Evolutionary conservation across 2,888 invertebrate genomes (phyloP), one percentile per base, ranked within the genome.

Genomic region (Phaedon cochleariae): DNA sequence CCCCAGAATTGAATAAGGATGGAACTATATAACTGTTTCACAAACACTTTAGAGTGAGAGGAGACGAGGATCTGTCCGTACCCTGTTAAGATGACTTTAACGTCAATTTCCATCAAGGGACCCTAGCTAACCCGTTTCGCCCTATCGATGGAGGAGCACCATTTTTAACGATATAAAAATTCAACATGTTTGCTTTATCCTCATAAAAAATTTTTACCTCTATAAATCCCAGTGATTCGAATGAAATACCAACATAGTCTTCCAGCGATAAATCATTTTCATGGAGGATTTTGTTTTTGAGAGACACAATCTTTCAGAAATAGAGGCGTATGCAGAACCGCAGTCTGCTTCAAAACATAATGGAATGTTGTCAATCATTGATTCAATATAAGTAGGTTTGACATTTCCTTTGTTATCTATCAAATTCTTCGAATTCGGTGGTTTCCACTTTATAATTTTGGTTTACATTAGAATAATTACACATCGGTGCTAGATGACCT

Each of bases 401-500:
- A 48, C 48, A 48, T 48, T 48, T 48, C 48, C 48, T 48, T 15
- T 17, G 20, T 17, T 15, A 48, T 48, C 48, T 7, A 48, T 26
- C n/a, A 22, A 55, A 45, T 17, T 45, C 41, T 45, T 22, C 29
- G 2, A 12, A 51, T 51, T 51, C 51, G 21, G 12, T 51, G 21
- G 10, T 22, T 51, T 22, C 10, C 20, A 18, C 15, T 17, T 20
- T 21, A 10, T 20, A 20, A 51, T 51, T 20, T 51, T 51, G 22
- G 22, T 22, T 51, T 10, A 51, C 21, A 1, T 51, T 51, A 21
- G 51, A 21, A 15, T 15, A 22, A 26, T 26, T 51, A 22, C 29
- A 49, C 51, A 51, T 51, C n/a, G 51, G 51, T 51, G 21, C 26
- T 10, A 51, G 9, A 26, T 51, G 51, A 22, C 51, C 22, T 22